Base-by-base conservation (phyloP, 1,140 invertebrate species). In the Heliconius melpomene region DNA sequence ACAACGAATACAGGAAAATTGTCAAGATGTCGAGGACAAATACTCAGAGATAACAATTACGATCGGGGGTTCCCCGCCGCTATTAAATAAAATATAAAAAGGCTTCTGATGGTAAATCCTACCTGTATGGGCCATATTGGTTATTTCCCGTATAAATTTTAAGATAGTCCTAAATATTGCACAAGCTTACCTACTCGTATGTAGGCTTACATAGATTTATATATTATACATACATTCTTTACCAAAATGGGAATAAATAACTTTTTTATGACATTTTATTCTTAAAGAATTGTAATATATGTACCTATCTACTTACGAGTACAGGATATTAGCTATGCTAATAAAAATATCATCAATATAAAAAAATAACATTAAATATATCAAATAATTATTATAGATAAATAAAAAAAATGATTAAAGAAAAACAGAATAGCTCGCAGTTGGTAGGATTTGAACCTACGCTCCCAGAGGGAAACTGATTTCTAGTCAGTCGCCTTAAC, bases 401-500 rank as follows among this genome's bases (percentile, higher is more conserved):
- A 66, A 66, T 66, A 5, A 29, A 66, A 66, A 66, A 16, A 66
- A 5, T 0, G n/a, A n/a, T 26, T 6, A 23, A 29, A 66, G 2
- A 23, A 66, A 66, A 66, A 29, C 29, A 6, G 5, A 16, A 66
- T 8, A 26, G 11, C 7, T 1, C 60, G 60, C 60, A 66, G 60
- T 66, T 29, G 60, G 60, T 66, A 66, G 60, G 60, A 66, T 66
- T 66, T 96, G 96, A 97, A 97, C 96, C 96, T 97, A 96, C 96
- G 96, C 97, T 97, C 96, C 96, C 96, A 97, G 96, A 97, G 96
- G 96, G 96, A 97, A 97, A 96, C 96, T 97, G 96, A 97, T 97
- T 97, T 97, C 96, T 96, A 97, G 96, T 97, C 96, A 97, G 96
- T 97, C 96, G 96, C 97, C 96, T 97, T 97, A 97, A 97, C 97